Evolutionary conservation across 2,113 vertebrate genomes (phyloP).

Genomic region (Austrofundulus limnaeus): DNA sequence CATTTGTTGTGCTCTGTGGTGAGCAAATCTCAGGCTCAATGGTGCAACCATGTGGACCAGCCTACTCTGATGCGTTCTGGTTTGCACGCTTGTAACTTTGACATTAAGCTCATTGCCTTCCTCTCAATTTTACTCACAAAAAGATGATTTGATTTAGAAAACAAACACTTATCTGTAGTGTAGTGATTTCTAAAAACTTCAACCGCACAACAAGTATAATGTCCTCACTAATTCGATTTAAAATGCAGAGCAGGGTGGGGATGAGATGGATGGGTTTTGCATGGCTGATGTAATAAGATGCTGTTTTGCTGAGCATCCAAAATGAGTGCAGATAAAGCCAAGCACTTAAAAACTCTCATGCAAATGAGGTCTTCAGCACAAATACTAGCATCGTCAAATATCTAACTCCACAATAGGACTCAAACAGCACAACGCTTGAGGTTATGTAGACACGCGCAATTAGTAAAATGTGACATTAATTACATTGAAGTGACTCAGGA

Average conservation of each 20-base stretch:
- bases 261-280: conserved; percentile 19
- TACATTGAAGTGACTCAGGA: conserved; percentile 24
- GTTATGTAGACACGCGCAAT: conserved; percentile 33
- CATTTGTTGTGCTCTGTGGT: conserved; percentile 4
- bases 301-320: conserved; percentile 35
- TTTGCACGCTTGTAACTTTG: not conserved
- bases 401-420: conserved; percentile 1
- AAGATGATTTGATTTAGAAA: not conserved
- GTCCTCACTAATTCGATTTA: conserved; percentile 22
- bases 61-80: not conserved
- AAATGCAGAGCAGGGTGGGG: conserved; percentile 9
- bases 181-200: conserved; percentile 23
- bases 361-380: conserved; percentile 15
- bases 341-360: conserved; percentile 7
- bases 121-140: not conserved
- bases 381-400: conserved; percentile 23
- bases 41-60: conserved; percentile 9
- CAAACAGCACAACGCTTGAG: conserved; percentile 2
- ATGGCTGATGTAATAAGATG: conserved; percentile 27
- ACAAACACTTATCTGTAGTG: not conserved
- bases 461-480: conserved; percentile 35
- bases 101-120: not conserved
- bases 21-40: conserved; percentile 8
- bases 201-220: not conserved
- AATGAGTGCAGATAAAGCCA: conserved; percentile 7